These are phyloP conservation scores for Amazona guildingii DNA, from an alignment of 2,113 vertebrate species.

Conservation along the genomic window DNA sequence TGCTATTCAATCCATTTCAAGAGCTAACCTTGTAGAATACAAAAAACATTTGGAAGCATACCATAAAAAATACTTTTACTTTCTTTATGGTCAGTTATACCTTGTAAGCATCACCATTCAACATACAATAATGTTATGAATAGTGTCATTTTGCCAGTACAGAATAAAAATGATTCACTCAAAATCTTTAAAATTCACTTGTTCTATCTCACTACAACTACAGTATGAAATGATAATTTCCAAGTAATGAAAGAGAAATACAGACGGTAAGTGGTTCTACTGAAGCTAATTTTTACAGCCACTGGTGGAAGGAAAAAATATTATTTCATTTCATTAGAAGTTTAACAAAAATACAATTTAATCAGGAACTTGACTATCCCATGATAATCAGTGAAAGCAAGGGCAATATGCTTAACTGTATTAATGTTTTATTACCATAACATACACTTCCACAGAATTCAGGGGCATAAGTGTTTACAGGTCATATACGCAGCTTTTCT, in stretches of 20 bases:
- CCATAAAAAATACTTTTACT: background rate
- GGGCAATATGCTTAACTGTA: background rate
- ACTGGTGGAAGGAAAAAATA: background rate
- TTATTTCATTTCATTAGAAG: background rate
- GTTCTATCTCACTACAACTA: background rate
- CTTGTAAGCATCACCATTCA: background rate
- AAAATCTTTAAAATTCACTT: background rate
- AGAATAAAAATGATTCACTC: background rate
- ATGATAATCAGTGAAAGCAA: constrained; percentile 3
- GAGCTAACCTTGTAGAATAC: background rate
- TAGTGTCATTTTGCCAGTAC: background rate
- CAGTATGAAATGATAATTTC: background rate
- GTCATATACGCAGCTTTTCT: background rate
- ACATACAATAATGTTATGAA: background rate
- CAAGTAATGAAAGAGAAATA: background rate
- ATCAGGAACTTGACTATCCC: background rate
- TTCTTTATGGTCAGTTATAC: background rate
- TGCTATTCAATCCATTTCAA: background rate
- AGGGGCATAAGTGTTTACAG: background rate
- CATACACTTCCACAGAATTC: background rate
- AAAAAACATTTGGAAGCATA: background rate
- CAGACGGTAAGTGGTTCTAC: background rate
- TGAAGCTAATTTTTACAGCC: constrained; percentile 18
- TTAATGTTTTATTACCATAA: background rate
- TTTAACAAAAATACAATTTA: constrained; percentile 35